Conservation (phyloP, 1,140 invertebrate genomes). For the Neodiprion pinetum region DNA sequence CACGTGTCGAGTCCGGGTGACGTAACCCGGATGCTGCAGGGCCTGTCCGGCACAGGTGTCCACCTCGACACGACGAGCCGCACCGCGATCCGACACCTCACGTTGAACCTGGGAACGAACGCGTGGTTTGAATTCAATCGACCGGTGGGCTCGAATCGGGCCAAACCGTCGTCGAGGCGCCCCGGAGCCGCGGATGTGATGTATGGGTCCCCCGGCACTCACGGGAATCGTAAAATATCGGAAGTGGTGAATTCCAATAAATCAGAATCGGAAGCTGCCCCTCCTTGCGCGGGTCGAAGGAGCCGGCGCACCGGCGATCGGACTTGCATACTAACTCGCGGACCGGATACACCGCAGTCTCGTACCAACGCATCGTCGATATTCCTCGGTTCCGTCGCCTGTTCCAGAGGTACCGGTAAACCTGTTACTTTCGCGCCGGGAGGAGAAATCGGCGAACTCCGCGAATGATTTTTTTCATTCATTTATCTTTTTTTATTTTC, state of each 20-base stretch:
- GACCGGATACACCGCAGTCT: conserved; percentile 58
- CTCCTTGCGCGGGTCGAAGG: conserved; percentile 32
- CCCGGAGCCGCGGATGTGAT: too few relatives aligned
- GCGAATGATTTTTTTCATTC: too few relatives aligned
- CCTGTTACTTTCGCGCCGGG: not conserved
- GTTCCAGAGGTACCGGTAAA: not conserved
- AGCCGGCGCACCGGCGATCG: conserved; percentile 47
- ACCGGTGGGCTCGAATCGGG: not conserved
- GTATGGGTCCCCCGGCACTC: not conserved
- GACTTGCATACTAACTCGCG: conserved; percentile 57
- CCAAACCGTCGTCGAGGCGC: not conserved
- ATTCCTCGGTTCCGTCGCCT: conserved; percentile 30
- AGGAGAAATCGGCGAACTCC: too few relatives aligned
- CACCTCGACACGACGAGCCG: not conserved
- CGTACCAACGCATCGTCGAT: conserved; percentile 34
- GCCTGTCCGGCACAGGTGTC: not conserved
- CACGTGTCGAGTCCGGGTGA: not conserved
- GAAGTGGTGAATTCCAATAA: conserved; percentile 56
- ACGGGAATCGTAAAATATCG: conserved; percentile 44
- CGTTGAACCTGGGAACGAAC: not conserved
- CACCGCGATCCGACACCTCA: not conserved
- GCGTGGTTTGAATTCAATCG: not conserved
- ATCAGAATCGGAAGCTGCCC: conserved; percentile 59
- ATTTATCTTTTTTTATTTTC: too few relatives aligned
- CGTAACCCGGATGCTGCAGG: not conserved